Evolutionary conservation across 2,113 vertebrate species (phyloP), one percentile per base, ranked within the genome.

Genomic region (Hemicordylus capensis): DNA sequence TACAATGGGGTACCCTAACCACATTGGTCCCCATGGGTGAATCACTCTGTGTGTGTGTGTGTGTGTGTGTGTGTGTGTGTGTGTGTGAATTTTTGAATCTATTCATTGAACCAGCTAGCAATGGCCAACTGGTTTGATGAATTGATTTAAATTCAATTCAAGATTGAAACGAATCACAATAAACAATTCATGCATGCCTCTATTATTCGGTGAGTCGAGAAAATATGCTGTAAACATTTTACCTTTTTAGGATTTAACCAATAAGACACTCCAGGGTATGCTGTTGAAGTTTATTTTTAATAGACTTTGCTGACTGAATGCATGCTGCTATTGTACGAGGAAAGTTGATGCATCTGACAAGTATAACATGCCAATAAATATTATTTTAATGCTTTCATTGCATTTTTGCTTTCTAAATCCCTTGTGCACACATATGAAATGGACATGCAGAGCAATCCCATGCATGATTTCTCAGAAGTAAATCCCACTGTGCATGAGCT

Each of bases 221-320:
- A 58, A 48, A 8, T 58, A 22, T 51, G 11, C 34, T 85, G 66
- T 85, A 85, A 88, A 80, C 67, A 31, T 85, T 85, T 93, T 89
- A 91, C 92, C 90, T 92, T 92, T 93, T n/a, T 37, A 89, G 83
- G 73, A 48, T 83, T 91, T 77, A 85, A 89, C 64, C 64, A 87
- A 12, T 76, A 91, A 91, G 79, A 81, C 48, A 48, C 83, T 84
- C 86, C 79, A 88, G 79, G 74, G 84, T 81, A 5, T 87, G 76
- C 88, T 87, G 83, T 12, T 89, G 84, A 90, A 85, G 78, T 9
- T 61, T 80, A 87, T 86, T 85, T 87, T 91, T 85, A 92, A 89
- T 66, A 81, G 1, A 85, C 66, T 20, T 90, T 73, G 75, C 73
- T 58, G 77, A 73, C 0, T 37, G 66, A 84, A 22, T 87, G 20